Percentiles rank a stretch among this genome's conserved stretches.
Evolutionary conservation across 2,888 invertebrate species (phyloP).

Genomic region (Noctua comes): DNA sequence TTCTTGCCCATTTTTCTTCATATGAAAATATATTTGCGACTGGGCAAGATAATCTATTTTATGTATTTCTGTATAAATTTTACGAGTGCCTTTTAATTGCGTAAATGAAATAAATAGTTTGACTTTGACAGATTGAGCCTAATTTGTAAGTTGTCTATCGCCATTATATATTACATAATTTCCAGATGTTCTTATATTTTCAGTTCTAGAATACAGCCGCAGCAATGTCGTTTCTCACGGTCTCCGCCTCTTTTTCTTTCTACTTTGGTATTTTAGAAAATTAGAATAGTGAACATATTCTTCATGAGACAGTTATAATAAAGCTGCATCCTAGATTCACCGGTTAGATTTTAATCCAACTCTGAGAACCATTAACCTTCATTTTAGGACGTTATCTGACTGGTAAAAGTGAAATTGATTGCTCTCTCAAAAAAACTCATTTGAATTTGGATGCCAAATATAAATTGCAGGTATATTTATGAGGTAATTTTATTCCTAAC

Average conservation of each 20-base stretch:
- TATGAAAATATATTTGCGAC: not conserved
- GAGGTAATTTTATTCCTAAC: not conserved
- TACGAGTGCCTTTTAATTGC: not conserved
- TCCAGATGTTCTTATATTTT: constrained; percentile 4
- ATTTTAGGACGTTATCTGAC: constrained; percentile 19
- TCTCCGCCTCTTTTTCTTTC: not conserved
- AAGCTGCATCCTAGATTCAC: not conserved
- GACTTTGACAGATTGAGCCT: constrained; percentile 7
- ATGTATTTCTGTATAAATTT: not conserved
- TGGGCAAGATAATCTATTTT: not conserved
- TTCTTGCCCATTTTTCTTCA: not conserved
- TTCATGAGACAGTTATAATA: not conserved
- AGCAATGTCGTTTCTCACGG: not conserved
- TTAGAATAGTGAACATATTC: not conserved
- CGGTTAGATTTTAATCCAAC: not conserved
- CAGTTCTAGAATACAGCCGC: not conserved
- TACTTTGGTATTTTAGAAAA: not conserved
- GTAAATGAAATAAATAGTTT: not conserved
- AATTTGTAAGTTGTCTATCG: not conserved
- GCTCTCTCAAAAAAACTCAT: constrained; percentile 15
- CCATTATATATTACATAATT: not conserved
- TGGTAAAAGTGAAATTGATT: constrained; percentile 28
- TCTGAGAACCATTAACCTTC: constrained; percentile 21
- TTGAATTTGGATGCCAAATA: constrained; percentile 1
- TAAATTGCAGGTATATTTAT: not conserved